phyloP scores from a whole-genome alignment of 2,888 invertebrate genomes.

The Drosophila greeni region DNA sequence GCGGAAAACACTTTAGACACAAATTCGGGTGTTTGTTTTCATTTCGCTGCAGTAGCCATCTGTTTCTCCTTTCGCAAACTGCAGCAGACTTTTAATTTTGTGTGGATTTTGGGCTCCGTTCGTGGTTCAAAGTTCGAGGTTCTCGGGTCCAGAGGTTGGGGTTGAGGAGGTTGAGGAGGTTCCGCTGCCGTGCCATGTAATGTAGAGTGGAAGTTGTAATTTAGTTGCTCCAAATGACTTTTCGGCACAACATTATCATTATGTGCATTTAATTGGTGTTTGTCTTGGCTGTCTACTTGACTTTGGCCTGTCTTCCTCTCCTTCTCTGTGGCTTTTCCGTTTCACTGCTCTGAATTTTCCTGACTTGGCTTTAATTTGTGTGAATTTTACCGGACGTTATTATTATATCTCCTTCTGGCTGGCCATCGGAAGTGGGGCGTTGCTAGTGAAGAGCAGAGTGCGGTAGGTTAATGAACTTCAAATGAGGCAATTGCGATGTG shows the following conservation, averaged over 20 bases:
- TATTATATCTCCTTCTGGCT: constrained; percentile 12
- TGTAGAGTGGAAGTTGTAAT: constrained; percentile 72
- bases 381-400: constrained; percentile 49
- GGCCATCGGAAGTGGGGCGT: constrained; percentile 31
- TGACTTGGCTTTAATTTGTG: constrained; percentile 60
- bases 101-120: constrained; percentile 63
- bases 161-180: constrained; percentile 46
- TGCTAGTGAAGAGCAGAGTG: constrained; percentile 9
- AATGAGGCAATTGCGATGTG: constrained; percentile 33
- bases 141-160: constrained; percentile 4
- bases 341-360: constrained; percentile 16
- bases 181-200: constrained; percentile 64
- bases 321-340: constrained; percentile 14
- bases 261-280: constrained; percentile 73
- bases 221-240: constrained; percentile 69
- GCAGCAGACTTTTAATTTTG: constrained; percentile 66
- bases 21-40: constrained; percentile 60
- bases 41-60: constrained; percentile 68
- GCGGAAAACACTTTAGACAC: constrained; percentile 46
- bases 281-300: constrained; percentile 66
- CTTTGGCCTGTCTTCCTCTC: constrained; percentile 14
- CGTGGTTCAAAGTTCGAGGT: constrained; percentile 25
- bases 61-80: constrained; percentile 54
- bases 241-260: constrained; percentile 74
- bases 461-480: constrained; percentile 35